A percentile compares a stretch with the other conserved stretches of the same genome.
phyloP scores from a whole-genome alignment of 2,888 invertebrate genomes.

The Peribatodes rhomboidaria region DNA sequence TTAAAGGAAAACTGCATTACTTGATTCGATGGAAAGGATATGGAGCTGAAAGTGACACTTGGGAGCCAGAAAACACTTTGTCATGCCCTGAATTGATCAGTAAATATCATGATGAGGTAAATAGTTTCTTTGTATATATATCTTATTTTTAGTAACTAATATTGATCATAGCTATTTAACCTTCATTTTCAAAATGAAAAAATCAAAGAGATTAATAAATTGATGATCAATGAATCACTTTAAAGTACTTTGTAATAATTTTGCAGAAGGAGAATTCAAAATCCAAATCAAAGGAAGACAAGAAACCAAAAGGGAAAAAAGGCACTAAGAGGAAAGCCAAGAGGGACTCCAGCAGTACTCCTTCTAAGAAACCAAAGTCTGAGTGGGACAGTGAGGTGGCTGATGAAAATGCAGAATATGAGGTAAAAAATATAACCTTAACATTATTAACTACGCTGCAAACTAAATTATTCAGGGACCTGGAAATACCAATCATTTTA shows the following conservation, averaged over 20 bases:
- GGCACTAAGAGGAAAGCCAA: conserved; percentile 68
- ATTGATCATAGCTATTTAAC: too few relatives aligned
- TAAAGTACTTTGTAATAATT: conserved; percentile 20
- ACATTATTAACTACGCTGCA: too few relatives aligned
- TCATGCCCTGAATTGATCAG: conserved; percentile 90
- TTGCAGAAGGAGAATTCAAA: conserved; percentile 76
- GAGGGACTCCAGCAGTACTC: conserved; percentile 57
- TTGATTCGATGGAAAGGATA: conserved; percentile 93
- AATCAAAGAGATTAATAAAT: too few relatives aligned
- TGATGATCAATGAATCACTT: too few relatives aligned
- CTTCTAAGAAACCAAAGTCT: conserved; percentile 69
- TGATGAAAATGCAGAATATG: conserved; percentile 88
- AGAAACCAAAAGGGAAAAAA: conserved; percentile 56
- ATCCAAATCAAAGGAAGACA: conserved; percentile 52
- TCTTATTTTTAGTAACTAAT: neutral
- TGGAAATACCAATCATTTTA: too few relatives aligned
- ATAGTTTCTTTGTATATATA: neutral
- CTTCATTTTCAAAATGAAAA: too few relatives aligned
- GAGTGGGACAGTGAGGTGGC: conserved; percentile 76
- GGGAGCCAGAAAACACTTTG: conserved; percentile 91
- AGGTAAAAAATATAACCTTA: conserved; percentile 65
- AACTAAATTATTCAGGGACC: too few relatives aligned
- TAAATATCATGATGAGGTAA: conserved; percentile 77
- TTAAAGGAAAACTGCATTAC: conserved; percentile 89
- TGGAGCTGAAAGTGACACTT: conserved; percentile 89